phyloP scores from a whole-genome alignment of 2,888 invertebrate genomes.

The Muscina levida region DNA sequence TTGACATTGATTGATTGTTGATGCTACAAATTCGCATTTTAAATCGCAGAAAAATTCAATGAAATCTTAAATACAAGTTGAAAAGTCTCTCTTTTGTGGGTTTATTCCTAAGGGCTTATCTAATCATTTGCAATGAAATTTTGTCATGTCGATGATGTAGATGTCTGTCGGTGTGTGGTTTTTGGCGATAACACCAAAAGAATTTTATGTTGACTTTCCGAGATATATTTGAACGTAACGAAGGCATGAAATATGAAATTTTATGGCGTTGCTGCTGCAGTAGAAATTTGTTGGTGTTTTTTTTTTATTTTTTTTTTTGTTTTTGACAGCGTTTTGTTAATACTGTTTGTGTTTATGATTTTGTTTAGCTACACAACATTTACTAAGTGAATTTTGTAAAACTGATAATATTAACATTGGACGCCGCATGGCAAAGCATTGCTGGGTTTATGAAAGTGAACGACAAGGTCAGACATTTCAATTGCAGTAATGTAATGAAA shows the following conservation, averaged over 20 bases:
- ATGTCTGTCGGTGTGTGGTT: not conserved
- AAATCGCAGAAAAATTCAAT: not conserved
- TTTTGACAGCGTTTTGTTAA: not conserved
- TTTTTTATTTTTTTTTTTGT: not conserved
- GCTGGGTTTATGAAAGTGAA: constrained; percentile 1
- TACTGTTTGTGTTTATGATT: constrained; percentile 4
- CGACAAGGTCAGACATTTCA: too few relatives aligned
- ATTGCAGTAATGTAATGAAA: too few relatives aligned
- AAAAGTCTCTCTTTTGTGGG: not conserved
- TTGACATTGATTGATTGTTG: constrained; percentile 5
- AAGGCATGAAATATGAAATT: too few relatives aligned
- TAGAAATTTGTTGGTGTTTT: not conserved
- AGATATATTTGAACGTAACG: too few relatives aligned
- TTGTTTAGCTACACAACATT: not conserved
- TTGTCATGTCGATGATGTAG: not conserved
- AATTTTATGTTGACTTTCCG: constrained; percentile 11
- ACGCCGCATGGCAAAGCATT: not conserved
- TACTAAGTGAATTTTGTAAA: constrained; percentile 2
- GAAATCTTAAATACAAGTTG: not conserved
- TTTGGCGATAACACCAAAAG: not conserved
- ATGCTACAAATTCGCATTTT: not conserved
- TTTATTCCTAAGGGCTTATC: constrained; percentile 5
- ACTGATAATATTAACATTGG: constrained; percentile 37
- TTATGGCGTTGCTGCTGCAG: too few relatives aligned
- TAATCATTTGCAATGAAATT: constrained; percentile 16